These are phyloP conservation scores for Celastrina argiolus DNA, from an alignment of 2,888 invertebrate genomes.

Conservation along the genomic window DNA sequence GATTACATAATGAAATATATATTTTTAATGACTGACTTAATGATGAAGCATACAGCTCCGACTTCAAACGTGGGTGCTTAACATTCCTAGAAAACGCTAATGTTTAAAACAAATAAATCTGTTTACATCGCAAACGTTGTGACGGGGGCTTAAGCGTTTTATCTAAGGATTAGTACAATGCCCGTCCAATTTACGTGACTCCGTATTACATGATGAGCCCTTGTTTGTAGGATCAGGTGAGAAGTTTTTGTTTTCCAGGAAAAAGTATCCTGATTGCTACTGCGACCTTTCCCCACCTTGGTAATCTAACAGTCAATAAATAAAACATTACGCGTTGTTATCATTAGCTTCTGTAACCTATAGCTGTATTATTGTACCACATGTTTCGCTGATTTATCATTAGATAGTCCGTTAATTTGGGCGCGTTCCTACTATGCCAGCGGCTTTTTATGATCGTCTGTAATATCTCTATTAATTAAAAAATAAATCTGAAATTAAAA, in stretches of 20 bases:
- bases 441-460: no score
- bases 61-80: conserved; percentile 37
- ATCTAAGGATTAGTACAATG: conserved; percentile 69
- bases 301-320: conserved; percentile 12
- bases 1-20: no score
- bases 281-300: conserved; percentile 21
- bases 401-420: no score
- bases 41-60: background rate
- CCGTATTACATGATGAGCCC: conserved; percentile 58
- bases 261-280: conserved; percentile 31
- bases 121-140: conserved; percentile 62
- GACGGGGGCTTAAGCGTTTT: conserved; percentile 63
- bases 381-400: no score
- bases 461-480: no score
- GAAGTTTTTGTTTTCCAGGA: conserved; percentile 39
- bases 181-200: conserved; percentile 70
- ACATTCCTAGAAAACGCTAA: conserved; percentile 50
- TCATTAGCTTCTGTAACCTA: conserved; percentile 1
- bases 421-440: no score
- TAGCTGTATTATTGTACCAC: background rate
- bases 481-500: no score
- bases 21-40: no score
- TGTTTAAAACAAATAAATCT: conserved; percentile 63
- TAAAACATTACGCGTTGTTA: conserved; percentile 9
- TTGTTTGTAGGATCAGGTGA: conserved; percentile 59